Evolutionary conservation across 2,113 vertebrate species (phyloP), one percentile per base, ranked within the genome.

Genomic region (Protobothrops flavoviridis): DNA sequence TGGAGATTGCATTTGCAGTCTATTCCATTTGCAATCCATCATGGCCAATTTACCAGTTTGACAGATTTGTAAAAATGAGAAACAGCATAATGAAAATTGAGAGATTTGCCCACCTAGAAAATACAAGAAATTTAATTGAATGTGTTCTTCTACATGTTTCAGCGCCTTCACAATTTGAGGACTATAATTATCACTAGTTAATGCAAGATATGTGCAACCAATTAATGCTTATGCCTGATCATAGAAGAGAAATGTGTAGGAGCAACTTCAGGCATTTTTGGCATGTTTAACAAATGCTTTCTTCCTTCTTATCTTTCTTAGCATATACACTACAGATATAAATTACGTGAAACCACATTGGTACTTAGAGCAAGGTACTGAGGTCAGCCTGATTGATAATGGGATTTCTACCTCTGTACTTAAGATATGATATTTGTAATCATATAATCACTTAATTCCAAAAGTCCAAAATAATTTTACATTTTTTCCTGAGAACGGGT

Each of bases 341-440:
- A 91, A 64, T 94, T 93, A 53, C 43, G 39, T 29, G 89, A 94
- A 59, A 45, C 55, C 50, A 1, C 15, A 57, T 91, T 91, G 57
- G 39, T 92, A 94, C 74, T 87, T 48, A 48, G 69, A 39, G 45
- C 24, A 45, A 92, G 94, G 74, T 52, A 13, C 45, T 89, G 0
- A 0, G 43, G 86, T 94, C 8, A 61, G 11, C 24, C 15, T 89
- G 91, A 26, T 26, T 3, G 0, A 87, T 87, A 95, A 87, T n/a
- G 48, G 26, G 48, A 50, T 90, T 95, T 64, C 61, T 94, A 52
- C 45, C 87, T 91, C 90, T 92, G 57, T 90, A 69, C n/a, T 94
- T 94, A 90, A 92, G 52, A 87, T 45, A 90, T 92, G 48, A 33
- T 81, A 26, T 64, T 87, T 95, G 92, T 90, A 93, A 94, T 92